Conservation (phyloP, 2,888 invertebrate genomes). For the Erannis defoliaria region DNA sequence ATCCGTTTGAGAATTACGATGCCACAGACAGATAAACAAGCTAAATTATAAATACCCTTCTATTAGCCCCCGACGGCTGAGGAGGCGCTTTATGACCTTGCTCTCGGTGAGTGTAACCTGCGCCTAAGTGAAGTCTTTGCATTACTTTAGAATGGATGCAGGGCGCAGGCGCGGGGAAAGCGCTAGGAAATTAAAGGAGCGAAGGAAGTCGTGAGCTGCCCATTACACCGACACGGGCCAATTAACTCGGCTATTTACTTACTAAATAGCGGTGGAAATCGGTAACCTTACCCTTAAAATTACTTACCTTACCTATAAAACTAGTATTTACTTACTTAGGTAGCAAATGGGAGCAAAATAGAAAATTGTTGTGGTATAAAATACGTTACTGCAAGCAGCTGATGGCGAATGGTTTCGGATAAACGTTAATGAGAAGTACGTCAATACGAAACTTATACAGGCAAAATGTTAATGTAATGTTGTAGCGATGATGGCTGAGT, state of each 20-base stretch:
- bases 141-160: conserved; percentile 31
- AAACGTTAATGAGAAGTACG: too few species aligned
- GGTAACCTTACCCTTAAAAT: neutral
- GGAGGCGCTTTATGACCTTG: neutral
- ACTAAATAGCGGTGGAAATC: neutral
- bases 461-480: too few species aligned
- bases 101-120: neutral
- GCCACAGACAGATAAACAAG: too few species aligned
- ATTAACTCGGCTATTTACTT: conserved; percentile 18
- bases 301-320: too few species aligned
- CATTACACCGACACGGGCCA: conserved; percentile 25
- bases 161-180: conserved; percentile 19
- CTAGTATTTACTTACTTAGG: neutral
- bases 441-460: too few species aligned
- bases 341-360: neutral
- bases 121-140: conserved; percentile 10
- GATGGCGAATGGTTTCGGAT: too few species aligned
- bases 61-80: too few species aligned
- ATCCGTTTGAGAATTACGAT: too few species aligned
- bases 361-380: too few species aligned
- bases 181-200: conserved; percentile 32
- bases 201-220: conserved; percentile 22
- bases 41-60: too few species aligned
- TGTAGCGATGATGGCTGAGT: too few species aligned
- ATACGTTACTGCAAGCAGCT: too few species aligned